Base-by-base conservation (phyloP, 2,888 invertebrate species). In the Meliscaeva auricollis region DNA sequence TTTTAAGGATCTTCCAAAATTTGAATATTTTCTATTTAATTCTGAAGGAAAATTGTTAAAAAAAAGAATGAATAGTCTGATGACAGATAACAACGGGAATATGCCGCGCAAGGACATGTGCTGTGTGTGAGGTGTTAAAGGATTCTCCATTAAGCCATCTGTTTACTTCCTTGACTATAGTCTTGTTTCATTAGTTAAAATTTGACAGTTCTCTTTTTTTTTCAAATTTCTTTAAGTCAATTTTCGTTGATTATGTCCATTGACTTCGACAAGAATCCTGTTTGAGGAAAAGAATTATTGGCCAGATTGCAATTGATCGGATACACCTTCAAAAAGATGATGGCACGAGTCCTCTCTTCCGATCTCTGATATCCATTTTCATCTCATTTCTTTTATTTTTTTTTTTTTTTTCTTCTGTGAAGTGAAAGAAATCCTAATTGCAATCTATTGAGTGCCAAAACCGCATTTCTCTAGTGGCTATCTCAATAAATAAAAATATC, bases 401-500 rank as follows among this genome's bases (percentile, higher is more conserved):
- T 26, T 26, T 26, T 26, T 50, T n/a, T 54, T 22, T 22, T 26
- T 13, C 41, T 50, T n/a, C n/a, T n/a, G 5, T 30, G 52, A 74
- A 76, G 60, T 84, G 75, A 79, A 79, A 84, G 70, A 72, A 75
- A 79, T 84, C 72, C 84, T 84, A 84, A 84, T 84, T 84, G 79
- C 58, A 66, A 84, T 76, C 84, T 79, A 84, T 84, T 84, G 83
- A 84, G 17, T 48, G 64, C 69, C 74, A 75, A n/a, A 64, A 79
- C 79, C 75, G 72, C 79, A 79, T 79, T 76, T 84, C 84, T 84
- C 84, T 84, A 72, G 84, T 84, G 79, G 66, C 74, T 60, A 70
- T 79, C 84, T 68, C 48, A 74, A 82, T 73, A 73, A 77, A 73
- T 38, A 58, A 13, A 58, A 35, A 58, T 78, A 20, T 54, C 44